Base-by-base conservation (phyloP, 2,113 vertebrate species). In the Anser cygnoides region DNA sequence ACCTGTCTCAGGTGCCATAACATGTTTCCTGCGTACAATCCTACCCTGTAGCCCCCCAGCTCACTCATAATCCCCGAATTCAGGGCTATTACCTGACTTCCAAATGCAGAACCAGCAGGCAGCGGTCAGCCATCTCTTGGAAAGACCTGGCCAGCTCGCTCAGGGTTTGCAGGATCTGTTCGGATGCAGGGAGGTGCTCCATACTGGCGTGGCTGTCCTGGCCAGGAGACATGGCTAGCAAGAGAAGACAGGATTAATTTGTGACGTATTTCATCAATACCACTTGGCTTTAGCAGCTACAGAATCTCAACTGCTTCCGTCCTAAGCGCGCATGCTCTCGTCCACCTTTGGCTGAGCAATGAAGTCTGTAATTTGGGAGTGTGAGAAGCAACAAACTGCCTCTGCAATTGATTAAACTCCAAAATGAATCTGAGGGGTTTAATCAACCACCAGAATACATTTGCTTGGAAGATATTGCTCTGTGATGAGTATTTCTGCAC, bases 41-140 rank as follows among this genome's bases (percentile, higher is more conserved):
- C 46, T 13, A 12, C 79, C 35, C 33, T 55, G 16, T 1, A 85
- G 54, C 20, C 44, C 25, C 23, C 17, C 1, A 5, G n/a, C 29
- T 46, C 16, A 29, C 13, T 18, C 3, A 0, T 5, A 28, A 7
- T 2, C 3, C 65, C 52, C 5, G 0, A 14, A 41, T 18, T 9
- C 5, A 2, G 55, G 55, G 11, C 5, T 59, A 65, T 62, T 55
- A 99, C 99, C 99, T 99, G 98, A 99, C 99, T 98, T 99, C 99
- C 98, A 99, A 93, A 95, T 99, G 99, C 31, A 99, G 97, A 22
- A 98, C 99, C 41, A 99, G 98, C 83, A 99, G 97, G 97, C 99
- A 99, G 94, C 99, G 98, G 87, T 99, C 99, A 3, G 99, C 99
- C 95, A 99, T 99, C 74, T 99, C 99, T 92, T 99, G 99, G 95